Conservation (phyloP, 1,140 invertebrate species). For the Acromyrmex echinatior region DNA sequence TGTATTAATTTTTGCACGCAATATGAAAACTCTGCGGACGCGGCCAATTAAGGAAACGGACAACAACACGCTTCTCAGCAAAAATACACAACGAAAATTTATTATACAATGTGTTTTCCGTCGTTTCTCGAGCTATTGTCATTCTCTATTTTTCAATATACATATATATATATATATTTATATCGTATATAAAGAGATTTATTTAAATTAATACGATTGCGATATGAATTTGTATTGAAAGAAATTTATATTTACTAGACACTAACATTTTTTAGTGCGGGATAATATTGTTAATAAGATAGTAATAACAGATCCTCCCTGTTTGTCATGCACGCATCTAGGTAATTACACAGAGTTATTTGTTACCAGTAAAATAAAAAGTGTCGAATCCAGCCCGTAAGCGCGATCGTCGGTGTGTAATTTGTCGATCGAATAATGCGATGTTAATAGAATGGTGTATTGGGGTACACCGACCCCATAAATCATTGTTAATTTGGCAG, state of each 20-base stretch:
- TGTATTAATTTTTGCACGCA: conserved; percentile 56
- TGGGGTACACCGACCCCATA: conserved; percentile 78
- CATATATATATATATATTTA: background rate
- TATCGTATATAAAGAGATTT: background rate
- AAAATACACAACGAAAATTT: conserved; percentile 42
- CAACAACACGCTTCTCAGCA: background rate
- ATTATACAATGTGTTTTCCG: background rate
- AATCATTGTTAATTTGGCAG: conserved; percentile 86
- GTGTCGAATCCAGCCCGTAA: conserved; percentile 54
- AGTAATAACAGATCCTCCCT: background rate
- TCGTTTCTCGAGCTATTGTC: background rate
- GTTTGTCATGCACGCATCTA: conserved; percentile 16
- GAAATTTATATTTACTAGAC: background rate
- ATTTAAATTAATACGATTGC: background rate
- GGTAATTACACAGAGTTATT: conserved; percentile 50
- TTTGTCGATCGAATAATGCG: conserved; percentile 83
- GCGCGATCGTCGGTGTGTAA: conserved; percentile 78
- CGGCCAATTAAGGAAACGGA: conserved; percentile 9
- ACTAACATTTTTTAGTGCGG: background rate
- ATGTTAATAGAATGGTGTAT: conserved; percentile 86
- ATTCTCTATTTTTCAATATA: background rate
- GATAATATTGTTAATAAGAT: background rate
- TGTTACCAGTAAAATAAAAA: conserved; percentile 57
- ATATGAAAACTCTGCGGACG: conserved; percentile 40
- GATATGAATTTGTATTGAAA: background rate